phyloP scores from a whole-genome alignment of 2,797 vertebrate genomes.

The Hemibagrus guttatus region DNA sequence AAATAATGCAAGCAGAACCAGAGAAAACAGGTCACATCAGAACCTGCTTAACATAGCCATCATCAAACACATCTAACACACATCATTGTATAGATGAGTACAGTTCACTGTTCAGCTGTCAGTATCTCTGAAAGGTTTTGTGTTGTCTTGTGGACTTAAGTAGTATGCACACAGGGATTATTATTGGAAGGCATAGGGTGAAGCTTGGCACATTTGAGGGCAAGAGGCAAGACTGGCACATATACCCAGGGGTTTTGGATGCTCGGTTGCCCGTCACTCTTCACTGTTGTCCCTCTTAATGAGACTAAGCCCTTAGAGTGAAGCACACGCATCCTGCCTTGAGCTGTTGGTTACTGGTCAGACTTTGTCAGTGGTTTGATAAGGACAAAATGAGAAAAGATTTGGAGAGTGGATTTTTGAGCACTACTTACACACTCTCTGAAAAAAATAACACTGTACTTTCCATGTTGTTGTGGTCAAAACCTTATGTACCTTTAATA shows the following conservation, averaged over 20 bases:
- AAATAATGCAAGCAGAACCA: constrained; percentile 72
- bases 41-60: constrained; percentile 65
- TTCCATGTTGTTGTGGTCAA: not conserved
- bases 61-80: constrained; percentile 64
- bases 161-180: constrained; percentile 29
- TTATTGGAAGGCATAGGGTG: constrained; percentile 38
- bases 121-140: constrained; percentile 41
- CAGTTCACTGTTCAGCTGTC: constrained; percentile 36
- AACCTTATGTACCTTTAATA: not conserved
- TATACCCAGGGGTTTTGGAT: constrained; percentile 52
- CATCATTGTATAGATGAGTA: constrained; percentile 67
- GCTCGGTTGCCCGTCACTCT: constrained; percentile 58
- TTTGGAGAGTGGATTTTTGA: constrained; percentile 36
- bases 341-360: constrained; percentile 52
- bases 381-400: constrained; percentile 43
- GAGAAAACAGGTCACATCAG: constrained; percentile 68
- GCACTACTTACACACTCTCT: constrained; percentile 9
- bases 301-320: constrained; percentile 60
- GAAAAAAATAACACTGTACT: not conserved
- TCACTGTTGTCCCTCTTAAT: constrained; percentile 61
- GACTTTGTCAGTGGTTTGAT: constrained; percentile 49
- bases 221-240: constrained; percentile 52
- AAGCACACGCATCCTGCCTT: constrained; percentile 53
- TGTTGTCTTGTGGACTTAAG: constrained; percentile 48
- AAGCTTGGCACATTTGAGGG: constrained; percentile 51